Evolutionary conservation across 2,113 vertebrate species (phyloP), one percentile per base, ranked within the genome.

Genomic region (Brachyhypopomus gauderio): DNA sequence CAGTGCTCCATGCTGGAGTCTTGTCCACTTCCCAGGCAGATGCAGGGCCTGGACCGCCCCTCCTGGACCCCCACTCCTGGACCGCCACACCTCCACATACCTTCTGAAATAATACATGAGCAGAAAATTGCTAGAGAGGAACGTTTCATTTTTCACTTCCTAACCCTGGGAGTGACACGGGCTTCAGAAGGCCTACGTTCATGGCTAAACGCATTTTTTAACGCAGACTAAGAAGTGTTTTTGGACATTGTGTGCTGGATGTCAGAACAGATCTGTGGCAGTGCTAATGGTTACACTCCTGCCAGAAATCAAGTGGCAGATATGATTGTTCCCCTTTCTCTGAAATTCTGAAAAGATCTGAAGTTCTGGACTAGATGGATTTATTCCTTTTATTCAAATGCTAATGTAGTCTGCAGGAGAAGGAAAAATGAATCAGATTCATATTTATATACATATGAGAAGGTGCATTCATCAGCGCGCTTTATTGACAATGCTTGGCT

Each of bases 121-220:
- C 86, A 52, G 90, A 93, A 93, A 94, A 94, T 93, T 92, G 90
- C 92, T 34, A 79, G 87, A 90, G 90, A 87, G 88, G 87, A 59
- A 84, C 79, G 90, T 92, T 93, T 91, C 85, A 87, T 88, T 88
- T 90, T 88, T 92, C 91, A 89, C 88, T 92, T 91, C 89, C 91
- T 90, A 87, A 92, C 92, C 89, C 91, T 88, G 64, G 89, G 90
- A 92, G 88, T 90, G 89, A 93, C 91, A 92, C 89, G 92, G 91
- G 93, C 91, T 93, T 94, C 91, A 82, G 87, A 88, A 75, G 89
- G 88, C 88, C 64, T 90, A 83, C 89, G 89, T 91, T 90, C 91
- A 88, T 89, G 87, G 87, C 83, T 86, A 85, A 87, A 77, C 78
- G 85, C 91, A 91, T 93, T 91, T 92, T 93, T 92, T 93, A 92